Evolutionary conservation across 2,797 vertebrate genomes (phyloP), one percentile per base, ranked within the genome.

Genomic region (Chaunax sp.): DNA sequence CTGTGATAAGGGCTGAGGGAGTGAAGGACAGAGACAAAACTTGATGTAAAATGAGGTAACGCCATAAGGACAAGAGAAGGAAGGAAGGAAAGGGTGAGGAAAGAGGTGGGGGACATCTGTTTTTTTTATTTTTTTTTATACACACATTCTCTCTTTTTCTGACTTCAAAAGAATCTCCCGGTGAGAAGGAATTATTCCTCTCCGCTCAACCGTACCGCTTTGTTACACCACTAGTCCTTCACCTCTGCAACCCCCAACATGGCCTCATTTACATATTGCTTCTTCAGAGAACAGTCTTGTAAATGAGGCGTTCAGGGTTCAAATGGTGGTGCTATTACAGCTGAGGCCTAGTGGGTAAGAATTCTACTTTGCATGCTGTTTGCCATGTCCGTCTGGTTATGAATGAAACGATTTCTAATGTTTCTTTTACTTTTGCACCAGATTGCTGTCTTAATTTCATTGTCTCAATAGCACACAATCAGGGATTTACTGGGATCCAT

Each of bases 151-250:
- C 73, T 70, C 30, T 77, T 75, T 84, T 72, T 65, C 59, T 56
- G 56, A 85, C 89, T 91, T 92, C 89, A 91, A 90, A n/a, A 92
- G 86, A 65, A 78, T 69, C 83, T 88, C 83, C 78, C 1, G 80
- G 66, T 86, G 78, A 74, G 82, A 75, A 62, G 79, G 87, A 87
- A 83, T 86, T 74, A 87, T 89, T 88, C 77, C 45, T 38, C 65
- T 86, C 74, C 63, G 53, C 74, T 90, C 73, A 89, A 81, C 75
- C 84, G 33, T 78, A 54, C 49, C 2, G 28, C 75, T 79, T 69
- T 80, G 68, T 80, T 79, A 55, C 69, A 40, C 51, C 40, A 40
- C 55, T 55, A 41, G 66, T 77, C 61, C 61, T 64, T 64, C 28
- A 54, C 65, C 37, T 52, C 62, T 72, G 43, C 74, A 72, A 45